Percentiles rank a stretch among this genome's conserved stretches.
These are phyloP conservation scores for Columba guinea DNA, from an alignment of 2,797 vertebrate species.

Conservation along the genomic window DNA sequence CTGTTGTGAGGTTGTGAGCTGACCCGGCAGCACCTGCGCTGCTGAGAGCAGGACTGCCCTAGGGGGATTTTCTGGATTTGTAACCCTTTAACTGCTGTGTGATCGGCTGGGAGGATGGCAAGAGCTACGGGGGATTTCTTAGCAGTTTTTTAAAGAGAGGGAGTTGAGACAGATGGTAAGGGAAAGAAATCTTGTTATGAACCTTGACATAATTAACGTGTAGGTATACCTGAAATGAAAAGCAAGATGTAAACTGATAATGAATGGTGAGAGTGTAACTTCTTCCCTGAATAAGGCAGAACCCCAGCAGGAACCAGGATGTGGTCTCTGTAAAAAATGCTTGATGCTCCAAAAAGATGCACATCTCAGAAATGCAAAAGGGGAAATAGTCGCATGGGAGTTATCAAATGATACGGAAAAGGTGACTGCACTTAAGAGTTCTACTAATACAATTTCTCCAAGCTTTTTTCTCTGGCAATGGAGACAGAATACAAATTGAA, in stretches of 20 bases:
- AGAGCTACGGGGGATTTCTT: not conserved
- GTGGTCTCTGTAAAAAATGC: not conserved
- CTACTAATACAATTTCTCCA: not conserved
- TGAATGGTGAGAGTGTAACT: not conserved
- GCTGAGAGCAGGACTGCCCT: not conserved
- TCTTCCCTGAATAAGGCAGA: not conserved
- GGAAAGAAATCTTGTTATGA: not conserved
- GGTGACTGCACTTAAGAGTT: not conserved
- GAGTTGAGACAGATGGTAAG: not conserved
- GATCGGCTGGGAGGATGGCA: not conserved
- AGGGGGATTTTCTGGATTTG: not conserved
- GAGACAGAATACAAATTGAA: not conserved
- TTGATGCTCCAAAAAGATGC: not conserved
- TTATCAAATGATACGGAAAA: not conserved
- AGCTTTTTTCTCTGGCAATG: not conserved
- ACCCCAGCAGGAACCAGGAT: not conserved
- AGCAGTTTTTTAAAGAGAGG: not conserved
- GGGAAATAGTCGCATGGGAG: not conserved
- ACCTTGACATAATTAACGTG: not conserved
- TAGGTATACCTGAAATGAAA: not conserved
- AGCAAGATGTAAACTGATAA: not conserved
- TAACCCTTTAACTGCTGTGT: not conserved
- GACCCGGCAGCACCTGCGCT: not conserved
- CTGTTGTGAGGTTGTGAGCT: not conserved
- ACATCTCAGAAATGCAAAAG: not conserved